A percentile compares a stretch with the other conserved stretches of the same genome.
These are phyloP conservation scores for Lepidocyrtinus sp. DNA, from an alignment of 2,888 invertebrate genomes.

Conservation along the genomic window DNA sequence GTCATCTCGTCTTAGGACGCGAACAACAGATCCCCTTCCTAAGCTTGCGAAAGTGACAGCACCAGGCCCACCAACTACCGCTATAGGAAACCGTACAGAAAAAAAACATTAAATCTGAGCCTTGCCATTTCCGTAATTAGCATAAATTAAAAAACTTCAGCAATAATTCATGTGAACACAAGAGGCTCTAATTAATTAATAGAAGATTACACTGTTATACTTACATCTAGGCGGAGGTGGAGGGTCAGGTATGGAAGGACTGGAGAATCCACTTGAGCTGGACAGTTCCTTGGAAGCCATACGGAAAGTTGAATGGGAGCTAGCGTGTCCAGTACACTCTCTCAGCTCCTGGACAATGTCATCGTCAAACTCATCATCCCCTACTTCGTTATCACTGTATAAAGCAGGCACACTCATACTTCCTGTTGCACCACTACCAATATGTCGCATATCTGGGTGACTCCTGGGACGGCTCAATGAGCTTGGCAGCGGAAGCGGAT, in stretches of 20 bases:
- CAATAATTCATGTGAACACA: conserved; percentile 4
- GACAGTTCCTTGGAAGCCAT: conserved; percentile 67
- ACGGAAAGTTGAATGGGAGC: conserved; percentile 58
- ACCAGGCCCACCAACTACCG: conserved; percentile 46
- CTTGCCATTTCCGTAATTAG: conserved; percentile 37
- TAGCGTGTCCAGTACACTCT: conserved; percentile 57
- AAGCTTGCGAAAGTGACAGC: conserved; percentile 62
- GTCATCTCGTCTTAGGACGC: conserved; percentile 60
- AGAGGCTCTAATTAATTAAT: background rate
- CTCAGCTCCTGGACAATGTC: conserved; percentile 66
- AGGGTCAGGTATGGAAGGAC: conserved; percentile 68
- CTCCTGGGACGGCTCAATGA: conserved; percentile 64
- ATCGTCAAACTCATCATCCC: conserved; percentile 64
- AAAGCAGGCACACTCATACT: conserved; percentile 64
- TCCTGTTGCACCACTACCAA: conserved; percentile 50
- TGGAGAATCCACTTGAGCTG: conserved; percentile 68
- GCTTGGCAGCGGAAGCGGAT: conserved; percentile 63
- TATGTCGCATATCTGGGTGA: conserved; percentile 62
- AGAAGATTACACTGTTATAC: background rate
- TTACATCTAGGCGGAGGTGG: conserved; percentile 69
- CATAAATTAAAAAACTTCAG: conserved; percentile 43
- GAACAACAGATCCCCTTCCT: conserved; percentile 60
- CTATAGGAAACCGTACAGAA: conserved; percentile 17
- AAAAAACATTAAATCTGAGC: conserved; percentile 36
- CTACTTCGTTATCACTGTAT: conserved; percentile 63